phyloP scores from a whole-genome alignment of 1,140 invertebrate genomes.

The Nasonia longicornis region DNA sequence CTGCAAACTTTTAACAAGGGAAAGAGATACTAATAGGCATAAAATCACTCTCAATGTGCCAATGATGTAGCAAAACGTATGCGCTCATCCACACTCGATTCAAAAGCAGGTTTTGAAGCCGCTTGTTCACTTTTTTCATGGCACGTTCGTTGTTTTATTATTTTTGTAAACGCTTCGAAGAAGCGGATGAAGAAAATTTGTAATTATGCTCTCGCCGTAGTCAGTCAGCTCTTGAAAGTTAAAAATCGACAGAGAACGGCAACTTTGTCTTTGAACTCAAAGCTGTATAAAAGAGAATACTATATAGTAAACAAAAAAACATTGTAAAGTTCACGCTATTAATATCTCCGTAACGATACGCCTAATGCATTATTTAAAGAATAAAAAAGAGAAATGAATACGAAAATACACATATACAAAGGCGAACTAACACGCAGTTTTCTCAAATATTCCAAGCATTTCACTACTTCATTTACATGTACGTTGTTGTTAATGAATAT shows the following conservation, averaged over 20 bases:
- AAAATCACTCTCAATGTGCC: not conserved
- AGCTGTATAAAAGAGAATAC: constrained; percentile 36
- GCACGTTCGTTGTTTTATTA: constrained; percentile 16
- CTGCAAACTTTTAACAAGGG: not conserved
- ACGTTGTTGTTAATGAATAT: constrained; percentile 64
- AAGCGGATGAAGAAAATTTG: constrained; percentile 28
- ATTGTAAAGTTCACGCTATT: constrained; percentile 64
- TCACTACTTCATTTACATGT: constrained; percentile 63
- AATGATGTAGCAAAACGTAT: not conserved
- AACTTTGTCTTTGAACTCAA: constrained; percentile 10
- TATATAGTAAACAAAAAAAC: constrained; percentile 54
- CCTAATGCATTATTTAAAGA: constrained; percentile 57
- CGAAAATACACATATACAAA: constrained; percentile 55
- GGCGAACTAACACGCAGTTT: constrained; percentile 59
- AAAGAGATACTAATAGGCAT: not conserved
- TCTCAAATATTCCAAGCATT: constrained; percentile 65
- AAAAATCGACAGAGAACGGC: constrained; percentile 19
- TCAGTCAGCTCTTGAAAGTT: constrained; percentile 35
- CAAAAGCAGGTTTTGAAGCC: not conserved
- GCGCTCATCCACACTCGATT: not conserved
- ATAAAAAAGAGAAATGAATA: constrained; percentile 42
- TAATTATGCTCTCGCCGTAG: constrained; percentile 31
- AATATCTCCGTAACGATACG: constrained; percentile 61
- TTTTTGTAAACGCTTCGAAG: not conserved
- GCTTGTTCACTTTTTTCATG: constrained; percentile 24